These are phyloP conservation scores for Ochropacha duplaris DNA, from an alignment of 2,888 invertebrate species.

Conservation along the genomic window DNA sequence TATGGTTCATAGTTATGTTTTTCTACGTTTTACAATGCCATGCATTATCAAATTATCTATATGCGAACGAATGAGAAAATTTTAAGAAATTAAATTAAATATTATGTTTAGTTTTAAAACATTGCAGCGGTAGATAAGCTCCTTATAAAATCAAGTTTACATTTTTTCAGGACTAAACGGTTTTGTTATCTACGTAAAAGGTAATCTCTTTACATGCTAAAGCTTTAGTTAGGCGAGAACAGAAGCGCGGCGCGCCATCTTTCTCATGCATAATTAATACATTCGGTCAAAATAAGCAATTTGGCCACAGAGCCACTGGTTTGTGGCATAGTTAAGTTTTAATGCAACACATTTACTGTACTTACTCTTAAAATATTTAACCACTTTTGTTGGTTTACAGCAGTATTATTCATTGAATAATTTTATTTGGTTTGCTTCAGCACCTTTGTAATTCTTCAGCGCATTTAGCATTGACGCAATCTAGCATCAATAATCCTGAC, in stretches of 20 bases:
- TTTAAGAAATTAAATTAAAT: too few relatives aligned
- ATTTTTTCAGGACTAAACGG: constrained; percentile 28
- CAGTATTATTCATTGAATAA: neutral
- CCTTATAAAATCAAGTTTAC: constrained; percentile 20
- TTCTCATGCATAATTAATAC: constrained; percentile 76
- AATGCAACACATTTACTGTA: constrained; percentile 55
- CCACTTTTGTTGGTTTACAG: neutral
- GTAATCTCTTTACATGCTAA: constrained; percentile 49
- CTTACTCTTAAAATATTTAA: constrained; percentile 28
- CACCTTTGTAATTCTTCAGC: too few relatives aligned
- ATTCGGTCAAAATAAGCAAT: constrained; percentile 75
- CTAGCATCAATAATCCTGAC: neutral
- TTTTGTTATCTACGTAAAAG: constrained; percentile 45
- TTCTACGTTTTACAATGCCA: too few relatives aligned
- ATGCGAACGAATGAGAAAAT: too few relatives aligned
- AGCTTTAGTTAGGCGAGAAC: constrained; percentile 48
- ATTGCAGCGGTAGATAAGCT: neutral
- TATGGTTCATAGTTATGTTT: too few relatives aligned
- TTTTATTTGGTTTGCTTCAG: neutral
- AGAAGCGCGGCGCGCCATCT: constrained; percentile 35
- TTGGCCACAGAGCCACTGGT: constrained; percentile 71
- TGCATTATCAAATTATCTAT: too few relatives aligned
- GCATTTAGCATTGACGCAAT: neutral
- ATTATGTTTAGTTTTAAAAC: neutral
- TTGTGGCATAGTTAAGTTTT: constrained; percentile 69